Evolutionary conservation across 2,797 vertebrate species (phyloP), one percentile per base, ranked within the genome.

Genomic region (Lepidocolaptes lacrymiger): DNA sequence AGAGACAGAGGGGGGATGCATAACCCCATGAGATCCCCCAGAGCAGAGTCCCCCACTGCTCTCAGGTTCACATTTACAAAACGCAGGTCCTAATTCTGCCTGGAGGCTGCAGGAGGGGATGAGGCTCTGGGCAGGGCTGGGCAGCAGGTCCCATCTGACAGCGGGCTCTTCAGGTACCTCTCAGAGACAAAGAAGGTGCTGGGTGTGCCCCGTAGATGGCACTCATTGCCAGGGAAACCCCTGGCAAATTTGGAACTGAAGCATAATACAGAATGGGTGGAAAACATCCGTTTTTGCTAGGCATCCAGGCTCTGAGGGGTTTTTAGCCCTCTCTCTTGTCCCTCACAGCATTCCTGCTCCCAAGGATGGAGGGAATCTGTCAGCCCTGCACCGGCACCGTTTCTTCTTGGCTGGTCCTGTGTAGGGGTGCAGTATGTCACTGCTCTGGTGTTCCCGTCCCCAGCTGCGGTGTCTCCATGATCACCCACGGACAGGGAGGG

Each of bases 61-160:
- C 13, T 43, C 20, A 5, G 26, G 24, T 32, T 82, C 61, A 21
- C 32, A 4, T 4, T 18, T 43, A 48, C 2, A 3, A 26, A 36
- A 28, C 0, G 0, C 0, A 0, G 44, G 6, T 54, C n/a, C 15
- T 36, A 5, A 30, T 66, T 34, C 67, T 41, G 16, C 3, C 32
- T 7, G 26, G 52, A 56, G 26, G 66, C 55, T 75, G 81, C 12
- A 23, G 77, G 75, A 12, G 0, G 20, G 63, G 36, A 2, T 5
- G 4, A 55, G 19, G 54, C 36, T 78, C 12, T 8, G 24, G 44
- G 19, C 11, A 32, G 59, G 10, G 30, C 23, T 43, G 61, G 37
- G 64, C 80, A 63, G 17, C 6, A 28, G 37, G 43, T 3, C 49
- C 37, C 3, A 2, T 23, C 21, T 8, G 24, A 46, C 74, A 68